phyloP scores from a whole-genome alignment of 2,888 invertebrate species.

The Spodoptera littoralis region DNA sequence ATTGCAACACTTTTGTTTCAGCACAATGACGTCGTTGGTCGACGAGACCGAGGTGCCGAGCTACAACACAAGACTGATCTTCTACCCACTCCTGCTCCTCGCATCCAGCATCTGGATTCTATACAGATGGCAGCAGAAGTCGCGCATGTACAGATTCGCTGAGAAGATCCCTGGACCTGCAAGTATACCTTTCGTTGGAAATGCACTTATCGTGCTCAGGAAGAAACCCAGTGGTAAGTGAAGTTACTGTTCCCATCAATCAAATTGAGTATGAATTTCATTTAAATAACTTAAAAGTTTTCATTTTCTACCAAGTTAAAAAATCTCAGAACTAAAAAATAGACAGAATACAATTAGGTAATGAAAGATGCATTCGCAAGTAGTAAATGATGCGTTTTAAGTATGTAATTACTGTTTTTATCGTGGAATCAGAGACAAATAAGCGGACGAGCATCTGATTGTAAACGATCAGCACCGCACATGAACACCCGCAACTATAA shows the following conservation, averaged over 20 bases:
- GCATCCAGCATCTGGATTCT: constrained; percentile 73
- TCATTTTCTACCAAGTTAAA: no score
- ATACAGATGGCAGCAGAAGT: constrained; percentile 85
- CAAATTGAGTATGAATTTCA: no score
- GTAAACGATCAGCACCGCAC: no score
- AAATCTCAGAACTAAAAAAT: no score
- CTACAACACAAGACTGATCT: constrained; percentile 64
- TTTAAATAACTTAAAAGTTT: no score
- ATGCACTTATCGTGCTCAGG: constrained; percentile 90
- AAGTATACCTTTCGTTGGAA: constrained; percentile 91
- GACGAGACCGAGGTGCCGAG: constrained; percentile 54
- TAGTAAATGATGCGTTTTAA: no score
- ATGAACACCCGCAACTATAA: no score
- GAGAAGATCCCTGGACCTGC: constrained; percentile 91
- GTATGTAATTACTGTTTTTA: no score
- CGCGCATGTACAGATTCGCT: constrained; percentile 88
- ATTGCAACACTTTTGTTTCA: constrained; percentile 27
- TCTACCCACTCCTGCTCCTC: constrained; percentile 73
- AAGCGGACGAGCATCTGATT: no score
- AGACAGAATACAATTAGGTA: no score
- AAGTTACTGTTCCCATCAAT: not conserved
- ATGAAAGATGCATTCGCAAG: no score
- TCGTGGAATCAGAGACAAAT: no score
- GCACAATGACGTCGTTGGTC: constrained; percentile 64
- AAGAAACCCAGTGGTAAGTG: constrained; percentile 89